Evolutionary conservation across 2,797 vertebrate species (phyloP), one percentile per base, ranked within the genome.

Genomic region (Etheostoma perlongum): DNA sequence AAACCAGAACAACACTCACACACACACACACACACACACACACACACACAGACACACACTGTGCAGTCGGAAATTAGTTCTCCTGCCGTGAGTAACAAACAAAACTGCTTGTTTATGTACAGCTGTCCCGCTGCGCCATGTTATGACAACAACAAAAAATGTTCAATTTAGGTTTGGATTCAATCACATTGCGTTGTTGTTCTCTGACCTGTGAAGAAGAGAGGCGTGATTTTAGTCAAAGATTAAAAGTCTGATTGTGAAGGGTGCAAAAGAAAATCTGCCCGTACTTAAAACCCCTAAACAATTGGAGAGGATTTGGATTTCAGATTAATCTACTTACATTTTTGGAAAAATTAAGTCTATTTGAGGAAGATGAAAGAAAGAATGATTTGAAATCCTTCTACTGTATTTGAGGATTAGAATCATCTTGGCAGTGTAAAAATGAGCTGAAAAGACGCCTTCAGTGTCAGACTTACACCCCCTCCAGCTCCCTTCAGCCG

Each of bases 41-140:
- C 33, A 8, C 55, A 74, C 33, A 51, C 75, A 15, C 6, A 19
- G 46, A 52, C 53, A 44, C 73, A 21, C 30, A 10, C 25, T 15
- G 58, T 61, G 49, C 72, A 3, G 53, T 62, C 52, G 65, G 78
- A 90, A 86, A 89, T 87, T 6, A 88, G 71, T 70, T 76, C 72
- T 73, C 68, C 70, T 19, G 72, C 40, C 12, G 19, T 51, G 65
- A 74, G 61, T 63, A 68, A 63, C 73, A 81, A 85, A 84, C 65
- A 69, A 71, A 83, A 82, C 69, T 11, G 72, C 65, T 77, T 85
- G 82, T 88, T 87, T 79, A 83, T 77, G 76, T 44, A 40, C 64
- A 19, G 63, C 70, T 30, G 2, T 18, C 7, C 72, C 5, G 1
- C 70, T 23, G 62, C 27, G 16, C 36, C 52, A 5, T 3, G 8